Evolutionary conservation across 2,113 vertebrate genomes (phyloP).

Genomic region (Pavo muticus): DNA sequence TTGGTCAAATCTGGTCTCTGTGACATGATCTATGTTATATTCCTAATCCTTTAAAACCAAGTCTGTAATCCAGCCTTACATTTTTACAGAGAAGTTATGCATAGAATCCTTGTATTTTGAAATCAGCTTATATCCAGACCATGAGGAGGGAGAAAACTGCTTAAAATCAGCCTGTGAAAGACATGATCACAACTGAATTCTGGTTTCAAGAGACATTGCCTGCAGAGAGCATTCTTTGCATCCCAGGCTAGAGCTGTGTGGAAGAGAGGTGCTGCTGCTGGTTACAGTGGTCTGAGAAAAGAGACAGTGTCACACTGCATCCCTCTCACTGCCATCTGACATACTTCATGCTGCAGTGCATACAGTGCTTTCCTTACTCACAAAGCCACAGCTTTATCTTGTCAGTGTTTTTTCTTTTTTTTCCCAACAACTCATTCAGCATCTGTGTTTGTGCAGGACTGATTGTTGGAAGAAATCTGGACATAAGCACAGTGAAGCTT

Average conservation of each 20-base stretch:
- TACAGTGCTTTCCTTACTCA: not conserved
- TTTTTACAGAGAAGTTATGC: constrained; percentile 9
- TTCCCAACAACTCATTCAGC: not conserved
- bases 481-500: not conserved
- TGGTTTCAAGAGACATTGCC: constrained; percentile 14
- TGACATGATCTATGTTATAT: not conserved
- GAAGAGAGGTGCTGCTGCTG: not conserved
- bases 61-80: not conserved
- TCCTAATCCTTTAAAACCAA: not conserved
- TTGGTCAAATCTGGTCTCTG: not conserved
- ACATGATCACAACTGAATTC: not conserved
- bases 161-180: not conserved
- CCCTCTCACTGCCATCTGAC: not conserved
- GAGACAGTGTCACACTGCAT: not conserved
- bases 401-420: not conserved
- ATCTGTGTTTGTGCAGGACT: not conserved
- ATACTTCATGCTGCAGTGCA: not conserved
- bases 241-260: not conserved
- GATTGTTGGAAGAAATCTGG: not conserved
- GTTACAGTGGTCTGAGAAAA: not conserved
- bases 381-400: accelerated
- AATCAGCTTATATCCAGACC: not conserved
- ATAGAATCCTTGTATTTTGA: not conserved
- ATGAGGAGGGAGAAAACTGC: not conserved
- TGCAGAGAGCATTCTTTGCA: not conserved